Conservation (phyloP, 2,113 vertebrate genomes). For the Bombycilla garrulus region DNA sequence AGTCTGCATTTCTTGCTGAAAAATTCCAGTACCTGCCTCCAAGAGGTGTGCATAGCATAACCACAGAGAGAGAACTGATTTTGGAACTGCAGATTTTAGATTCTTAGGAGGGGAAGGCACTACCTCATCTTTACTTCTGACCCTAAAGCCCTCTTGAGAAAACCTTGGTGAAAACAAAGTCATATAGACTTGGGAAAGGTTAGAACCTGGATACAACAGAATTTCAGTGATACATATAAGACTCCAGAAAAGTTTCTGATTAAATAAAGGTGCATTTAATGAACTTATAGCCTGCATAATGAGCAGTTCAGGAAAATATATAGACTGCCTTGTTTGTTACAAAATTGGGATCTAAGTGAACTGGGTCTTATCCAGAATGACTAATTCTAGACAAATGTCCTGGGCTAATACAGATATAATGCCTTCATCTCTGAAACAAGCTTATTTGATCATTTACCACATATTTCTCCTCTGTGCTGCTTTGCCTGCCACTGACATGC, state of each 20-base stretch:
- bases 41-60: neutral
- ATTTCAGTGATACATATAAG: neutral
- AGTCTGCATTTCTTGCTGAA: neutral
- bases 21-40: neutral
- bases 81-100: neutral
- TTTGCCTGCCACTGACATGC: neutral
- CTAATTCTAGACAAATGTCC: neutral
- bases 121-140: neutral
- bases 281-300: neutral
- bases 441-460: neutral
- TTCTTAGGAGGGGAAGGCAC: neutral
- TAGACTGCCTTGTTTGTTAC: neutral
- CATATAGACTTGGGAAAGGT: neutral
- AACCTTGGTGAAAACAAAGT: neutral
- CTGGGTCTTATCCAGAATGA: neutral
- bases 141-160: neutral
- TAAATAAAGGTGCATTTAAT: neutral
- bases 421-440: neutral
- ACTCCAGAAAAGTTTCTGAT: neutral
- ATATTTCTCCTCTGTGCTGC: neutral
- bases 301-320: neutral
- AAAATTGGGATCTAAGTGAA: neutral
- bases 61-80: neutral
- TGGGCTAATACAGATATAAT: neutral
- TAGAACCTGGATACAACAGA: neutral